Evolutionary conservation across 2,113 vertebrate genomes (phyloP), one percentile per base, ranked within the genome.

Genomic region (Neolamprologus fasciatus): DNA sequence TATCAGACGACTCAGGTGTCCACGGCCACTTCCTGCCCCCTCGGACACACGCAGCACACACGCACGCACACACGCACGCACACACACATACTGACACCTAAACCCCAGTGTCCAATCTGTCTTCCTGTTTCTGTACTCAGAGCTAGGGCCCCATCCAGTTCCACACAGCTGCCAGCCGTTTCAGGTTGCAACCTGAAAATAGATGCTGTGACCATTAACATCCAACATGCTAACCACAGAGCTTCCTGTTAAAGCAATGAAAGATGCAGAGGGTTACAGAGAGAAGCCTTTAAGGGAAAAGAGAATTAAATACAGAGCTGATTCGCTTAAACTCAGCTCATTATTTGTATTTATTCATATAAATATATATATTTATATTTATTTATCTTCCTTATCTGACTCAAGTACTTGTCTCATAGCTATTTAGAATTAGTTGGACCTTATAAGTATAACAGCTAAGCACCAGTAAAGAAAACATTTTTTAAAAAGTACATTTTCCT

Each of bases 171-270:
- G 94, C 90, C 91, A 42, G 83, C 47, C 21, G 8, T 88, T 91
- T 96, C 94, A 82, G 84, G 91, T 96, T 96, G 88, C 95, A 89
- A 61, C 80, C 93, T 93, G 86, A 95, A 96, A 96, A 96, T 96
- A 96, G 95, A 91, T 23, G 61, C 80, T 68, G 51, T 23, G 87
- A 78, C 84, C 89, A 88, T 95, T 91, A 92, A 93, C 88, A 87
- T 92, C 90, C 87, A 83, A 83, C 92, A 89, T 66, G 81, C 80
- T 91, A 93, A 90, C 85, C 63, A 37, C 61, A 54, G 26, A 13
- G 89, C 92, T 94, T 95, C 95, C 95, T 95, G 95, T 92, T 86
- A n/a, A 89, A 89, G 83, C 61, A 47, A 47, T 28, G 87, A 92
- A 33, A 81, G 53, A 13, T 6, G 31, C 21, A 5, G 89, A 37